These are phyloP conservation scores for Asarcornis scutulata DNA, from an alignment of 2,113 vertebrate genomes.

Conservation along the genomic window DNA sequence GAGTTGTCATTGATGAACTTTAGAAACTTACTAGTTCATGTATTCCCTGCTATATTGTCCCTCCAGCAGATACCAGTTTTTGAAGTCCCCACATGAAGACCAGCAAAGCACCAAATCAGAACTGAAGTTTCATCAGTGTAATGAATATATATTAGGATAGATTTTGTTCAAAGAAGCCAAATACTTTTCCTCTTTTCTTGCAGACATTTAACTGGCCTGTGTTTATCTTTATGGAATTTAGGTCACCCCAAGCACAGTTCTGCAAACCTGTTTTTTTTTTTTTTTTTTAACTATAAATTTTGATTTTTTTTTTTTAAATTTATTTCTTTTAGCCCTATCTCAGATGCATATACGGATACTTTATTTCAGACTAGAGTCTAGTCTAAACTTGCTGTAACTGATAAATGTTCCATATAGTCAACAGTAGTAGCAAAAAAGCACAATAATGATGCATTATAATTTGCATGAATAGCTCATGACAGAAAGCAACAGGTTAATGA, in stretches of 20 bases:
- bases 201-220: neutral
- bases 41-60: rapidly evolving
- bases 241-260: neutral
- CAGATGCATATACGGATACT: neutral
- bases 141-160: neutral
- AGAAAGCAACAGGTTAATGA: neutral
- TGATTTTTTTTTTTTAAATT: neutral
- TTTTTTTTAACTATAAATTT: neutral
- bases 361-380: neutral
- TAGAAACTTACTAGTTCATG: no score
- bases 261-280: neutral
- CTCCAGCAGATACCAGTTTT: neutral
- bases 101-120: neutral
- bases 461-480: neutral
- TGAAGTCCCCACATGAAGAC: neutral
- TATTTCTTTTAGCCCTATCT: neutral
- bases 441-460: neutral
- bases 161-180: neutral
- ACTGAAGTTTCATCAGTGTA: neutral
- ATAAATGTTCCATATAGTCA: neutral
- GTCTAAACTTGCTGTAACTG: neutral
- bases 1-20: no score
- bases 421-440: neutral
- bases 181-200: neutral
- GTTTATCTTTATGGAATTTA: neutral